Evolutionary conservation across 2,113 vertebrate genomes (phyloP).

Genomic region (Tricholaema leucomelas): DNA sequence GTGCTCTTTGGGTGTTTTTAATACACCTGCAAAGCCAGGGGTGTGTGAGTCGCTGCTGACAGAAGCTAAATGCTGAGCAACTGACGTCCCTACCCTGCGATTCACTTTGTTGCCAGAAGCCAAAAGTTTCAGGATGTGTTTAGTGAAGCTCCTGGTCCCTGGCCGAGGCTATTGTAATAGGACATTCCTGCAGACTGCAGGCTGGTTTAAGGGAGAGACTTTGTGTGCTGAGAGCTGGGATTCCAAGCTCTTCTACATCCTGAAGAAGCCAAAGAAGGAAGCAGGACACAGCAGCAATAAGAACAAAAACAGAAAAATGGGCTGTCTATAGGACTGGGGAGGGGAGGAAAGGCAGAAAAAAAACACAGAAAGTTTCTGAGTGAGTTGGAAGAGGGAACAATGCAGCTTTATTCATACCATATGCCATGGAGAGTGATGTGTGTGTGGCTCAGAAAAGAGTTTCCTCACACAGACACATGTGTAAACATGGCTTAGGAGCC

Average conservation of each 20-base stretch:
- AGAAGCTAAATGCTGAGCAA: not conserved
- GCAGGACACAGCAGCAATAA: not conserved
- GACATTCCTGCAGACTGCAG: not conserved
- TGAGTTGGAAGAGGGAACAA: not conserved
- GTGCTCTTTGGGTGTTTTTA: not conserved
- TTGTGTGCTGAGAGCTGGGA: not conserved
- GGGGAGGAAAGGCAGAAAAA: not conserved
- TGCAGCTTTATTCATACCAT: not conserved
- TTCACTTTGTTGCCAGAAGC: not conserved
- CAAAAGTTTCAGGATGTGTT: not conserved
- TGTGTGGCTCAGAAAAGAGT: not conserved
- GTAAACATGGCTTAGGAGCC: conserved; percentile 15
- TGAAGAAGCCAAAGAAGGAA: not conserved
- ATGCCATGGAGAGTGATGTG: not conserved
- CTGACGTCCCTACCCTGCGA: not conserved
- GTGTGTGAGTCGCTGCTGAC: not conserved
- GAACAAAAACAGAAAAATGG: not conserved
- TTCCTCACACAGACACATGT: not conserved
- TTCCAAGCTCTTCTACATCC: not conserved
- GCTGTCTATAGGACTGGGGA: not conserved
- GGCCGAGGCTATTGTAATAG: not conserved
- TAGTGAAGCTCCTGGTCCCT: not conserved
- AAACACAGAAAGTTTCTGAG: not conserved
- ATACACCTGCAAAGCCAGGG: not conserved
- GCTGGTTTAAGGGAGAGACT: not conserved